Evolutionary conservation across 2,888 invertebrate genomes (phyloP), one percentile per base, ranked within the genome.

Genomic region (Seira musarum): DNA sequence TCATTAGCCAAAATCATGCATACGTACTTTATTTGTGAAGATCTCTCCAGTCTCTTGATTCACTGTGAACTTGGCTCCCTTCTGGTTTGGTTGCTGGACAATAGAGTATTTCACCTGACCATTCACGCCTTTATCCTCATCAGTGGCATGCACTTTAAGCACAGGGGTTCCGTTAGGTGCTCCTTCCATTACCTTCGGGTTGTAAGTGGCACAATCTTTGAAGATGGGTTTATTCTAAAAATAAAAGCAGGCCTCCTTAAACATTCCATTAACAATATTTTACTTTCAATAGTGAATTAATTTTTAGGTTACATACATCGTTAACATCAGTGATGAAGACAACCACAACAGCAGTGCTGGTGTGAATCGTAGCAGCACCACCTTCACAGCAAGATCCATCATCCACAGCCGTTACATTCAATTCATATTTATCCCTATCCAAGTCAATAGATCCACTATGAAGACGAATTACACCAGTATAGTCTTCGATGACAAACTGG

Each of bases 281-380:
- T 5, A 10, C 17, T 15, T 53, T 57, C 3, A 64, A 21, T 21
- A 15, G 24, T 64, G 3, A 13, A 22, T 15, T 24, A 22, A n/a
- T n/a, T 73, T 49, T 17, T 98, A 82, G 96, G 94, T 0, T 98
- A 98, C 88, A 98, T 98, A 89, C 98, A 88, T 97, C 98, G 88
- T 98, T 98, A 21, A 98, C 97, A 87, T 98, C 98, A 0, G 97
- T 97, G 82, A 98, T 97, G 89, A 97, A 97, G 0, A 98, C 97
- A 0, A 97, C 96, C 0, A 98, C 97, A 0, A 96, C 96, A 6
- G 97, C 97, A 0, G 97, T 96, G 66, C 96, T 96, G 0, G 97
- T 96, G 88, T 97, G 96, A 86, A 96, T 95, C 0, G 94, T 95
- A 1, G 93, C 91, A 86, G 94, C 95, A 1, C 96, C 96, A 85